phyloP scores from a whole-genome alignment of 1,140 invertebrate genomes.

The Holotrichia oblita region DNA sequence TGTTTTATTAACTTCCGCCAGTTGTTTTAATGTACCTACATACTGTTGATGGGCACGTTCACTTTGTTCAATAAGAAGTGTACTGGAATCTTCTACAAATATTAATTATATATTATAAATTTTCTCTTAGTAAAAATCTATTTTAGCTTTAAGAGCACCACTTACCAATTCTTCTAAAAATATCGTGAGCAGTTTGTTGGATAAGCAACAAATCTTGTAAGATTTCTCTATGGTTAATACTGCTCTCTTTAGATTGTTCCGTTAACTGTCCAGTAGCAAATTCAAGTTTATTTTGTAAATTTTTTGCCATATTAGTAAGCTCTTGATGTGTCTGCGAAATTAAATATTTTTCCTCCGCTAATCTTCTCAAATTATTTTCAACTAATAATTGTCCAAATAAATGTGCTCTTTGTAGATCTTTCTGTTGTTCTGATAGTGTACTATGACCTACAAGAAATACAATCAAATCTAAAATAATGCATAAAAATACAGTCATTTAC shows the following conservation, averaged over 20 bases:
- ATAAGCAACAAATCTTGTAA: conserved; percentile 67
- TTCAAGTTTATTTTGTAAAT: conserved; percentile 68
- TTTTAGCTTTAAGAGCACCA: background rate
- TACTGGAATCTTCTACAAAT: conserved; percentile 63
- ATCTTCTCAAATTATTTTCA: conserved; percentile 66
- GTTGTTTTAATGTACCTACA: conserved; percentile 66
- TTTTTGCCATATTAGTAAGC: conserved; percentile 66
- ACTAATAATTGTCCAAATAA: conserved; percentile 64
- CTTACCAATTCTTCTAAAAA: conserved; percentile 68
- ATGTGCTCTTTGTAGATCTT: conserved; percentile 65
- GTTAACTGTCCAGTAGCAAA: conserved; percentile 64
- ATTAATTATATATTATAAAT: background rate
- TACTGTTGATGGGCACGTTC: conserved; percentile 66
- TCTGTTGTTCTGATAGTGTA: conserved; percentile 66
- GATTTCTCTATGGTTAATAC: conserved; percentile 66
- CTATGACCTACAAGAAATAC: conserved; percentile 62
- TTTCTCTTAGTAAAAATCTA: background rate
- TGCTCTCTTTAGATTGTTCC: conserved; percentile 62
- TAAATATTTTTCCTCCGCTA: conserved; percentile 69
- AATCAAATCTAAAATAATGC: conserved; percentile 15
- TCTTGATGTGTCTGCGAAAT: conserved; percentile 69
- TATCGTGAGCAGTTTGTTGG: conserved; percentile 64
- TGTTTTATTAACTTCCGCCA: conserved; percentile 70
- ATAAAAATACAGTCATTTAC: conserved; percentile 55
- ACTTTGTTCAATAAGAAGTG: conserved; percentile 67